phyloP scores from a whole-genome alignment of 1,140 invertebrate genomes.

The Goniozus legneri region DNA sequence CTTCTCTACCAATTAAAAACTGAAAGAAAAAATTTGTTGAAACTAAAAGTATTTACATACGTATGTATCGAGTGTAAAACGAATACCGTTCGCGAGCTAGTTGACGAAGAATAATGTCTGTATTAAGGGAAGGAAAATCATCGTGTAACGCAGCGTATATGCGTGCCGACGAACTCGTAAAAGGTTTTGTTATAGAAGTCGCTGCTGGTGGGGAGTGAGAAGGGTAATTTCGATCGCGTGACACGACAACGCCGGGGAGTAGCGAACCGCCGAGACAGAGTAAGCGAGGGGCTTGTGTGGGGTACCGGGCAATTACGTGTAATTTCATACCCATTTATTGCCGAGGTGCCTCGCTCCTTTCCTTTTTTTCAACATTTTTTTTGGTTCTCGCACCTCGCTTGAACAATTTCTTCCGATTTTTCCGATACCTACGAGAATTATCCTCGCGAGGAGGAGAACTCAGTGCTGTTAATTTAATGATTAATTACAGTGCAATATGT shows the following conservation, averaged over 20 bases:
- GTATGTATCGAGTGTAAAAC: no score
- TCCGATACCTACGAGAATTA: no score
- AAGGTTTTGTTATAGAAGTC: conserved; percentile 44
- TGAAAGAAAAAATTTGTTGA: no score
- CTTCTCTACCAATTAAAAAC: no score
- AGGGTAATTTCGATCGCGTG: conserved; percentile 47
- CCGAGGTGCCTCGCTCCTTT: conserved; percentile 30
- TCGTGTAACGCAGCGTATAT: conserved; percentile 7
- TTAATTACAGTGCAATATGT: neutral
- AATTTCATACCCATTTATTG: conserved; percentile 46
- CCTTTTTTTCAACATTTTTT: no score
- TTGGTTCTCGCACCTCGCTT: no score
- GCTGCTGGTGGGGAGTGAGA: no score
- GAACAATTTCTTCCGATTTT: no score
- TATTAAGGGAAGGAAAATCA: conserved; percentile 20
- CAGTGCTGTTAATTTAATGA: no score
- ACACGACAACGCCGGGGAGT: conserved; percentile 18
- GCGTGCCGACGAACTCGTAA: no score
- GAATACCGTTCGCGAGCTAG: neutral
- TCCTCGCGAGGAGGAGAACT: no score
- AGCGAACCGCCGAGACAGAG: neutral
- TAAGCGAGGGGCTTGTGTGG: conserved; percentile 3
- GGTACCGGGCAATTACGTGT: conserved; percentile 39
- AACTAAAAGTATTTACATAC: no score
- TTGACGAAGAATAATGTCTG: conserved; percentile 20